phyloP scores from a whole-genome alignment of 2,888 invertebrate genomes.

The Pterostichus niger region DNA sequence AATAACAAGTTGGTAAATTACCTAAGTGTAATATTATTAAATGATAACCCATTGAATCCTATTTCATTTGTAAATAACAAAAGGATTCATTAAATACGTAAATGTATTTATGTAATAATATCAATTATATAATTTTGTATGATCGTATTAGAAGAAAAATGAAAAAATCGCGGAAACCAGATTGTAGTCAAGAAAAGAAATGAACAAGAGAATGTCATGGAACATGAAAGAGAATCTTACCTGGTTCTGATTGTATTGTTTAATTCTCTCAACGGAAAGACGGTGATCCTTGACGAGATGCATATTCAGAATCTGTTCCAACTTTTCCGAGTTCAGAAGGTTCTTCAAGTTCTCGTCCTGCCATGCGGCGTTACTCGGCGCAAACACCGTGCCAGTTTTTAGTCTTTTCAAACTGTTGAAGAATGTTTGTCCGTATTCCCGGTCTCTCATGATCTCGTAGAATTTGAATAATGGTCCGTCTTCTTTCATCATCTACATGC shows the following conservation, averaged over 20 bases:
- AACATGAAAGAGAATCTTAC: slow-evolving; percentile 76
- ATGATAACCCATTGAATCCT: too few species aligned
- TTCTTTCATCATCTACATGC: slow-evolving; percentile 77
- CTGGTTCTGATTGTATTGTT: slow-evolving; percentile 85
- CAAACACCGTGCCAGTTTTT: slow-evolving; percentile 90
- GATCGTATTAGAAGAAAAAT: not conserved
- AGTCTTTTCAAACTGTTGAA: slow-evolving; percentile 84
- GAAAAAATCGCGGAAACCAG: not conserved
- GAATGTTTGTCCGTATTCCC: slow-evolving; percentile 84
- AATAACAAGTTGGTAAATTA: slow-evolving; percentile 12
- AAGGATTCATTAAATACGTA: not conserved
- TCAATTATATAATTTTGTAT: not conserved
- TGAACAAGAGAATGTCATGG: slow-evolving; percentile 43
- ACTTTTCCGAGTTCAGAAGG: slow-evolving; percentile 83
- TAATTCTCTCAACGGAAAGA: slow-evolving; percentile 87
- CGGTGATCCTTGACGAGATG: slow-evolving; percentile 88
- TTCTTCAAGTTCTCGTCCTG: slow-evolving; percentile 86
- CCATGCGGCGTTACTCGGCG: slow-evolving; percentile 94
- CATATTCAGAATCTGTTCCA: slow-evolving; percentile 88
- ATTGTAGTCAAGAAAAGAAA: slow-evolving; percentile 20
- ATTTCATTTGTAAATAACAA: too few species aligned
- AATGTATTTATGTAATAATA: not conserved
- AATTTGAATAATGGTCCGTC: slow-evolving; percentile 90
- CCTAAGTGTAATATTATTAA: slow-evolving; percentile 18
- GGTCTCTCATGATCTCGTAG: slow-evolving; percentile 88